Evolutionary conservation across 2,888 invertebrate species (phyloP).

Genomic region (Phalera bucephala): DNA sequence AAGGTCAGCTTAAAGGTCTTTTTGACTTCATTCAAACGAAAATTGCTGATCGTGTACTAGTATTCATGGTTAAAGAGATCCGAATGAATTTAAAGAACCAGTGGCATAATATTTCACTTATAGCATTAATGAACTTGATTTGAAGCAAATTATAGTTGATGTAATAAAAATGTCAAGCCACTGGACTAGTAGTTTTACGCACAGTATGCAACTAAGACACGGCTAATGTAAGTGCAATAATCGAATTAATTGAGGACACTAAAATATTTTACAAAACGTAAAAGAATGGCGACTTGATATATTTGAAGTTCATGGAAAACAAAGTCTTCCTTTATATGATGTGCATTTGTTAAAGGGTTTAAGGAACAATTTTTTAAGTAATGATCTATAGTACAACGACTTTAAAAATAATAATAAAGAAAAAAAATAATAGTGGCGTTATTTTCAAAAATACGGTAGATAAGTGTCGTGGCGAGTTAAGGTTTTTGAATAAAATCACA

Average conservation of each 20-base stretch:
- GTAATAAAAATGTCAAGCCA: too few species aligned
- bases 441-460: too few species aligned
- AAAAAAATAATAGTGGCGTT: too few species aligned
- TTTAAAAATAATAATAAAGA: too few species aligned
- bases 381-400: conserved; percentile 5
- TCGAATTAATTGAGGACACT: conserved; percentile 18
- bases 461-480: too few species aligned
- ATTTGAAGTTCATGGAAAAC: conserved; percentile 7
- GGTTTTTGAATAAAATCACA: too few species aligned
- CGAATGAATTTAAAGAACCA: conserved; percentile 26
- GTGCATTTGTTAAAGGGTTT: conserved; percentile 6
- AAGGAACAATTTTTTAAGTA: conserved; percentile 6
- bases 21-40: too few species aligned
- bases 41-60: conserved; percentile 21
- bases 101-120: conserved; percentile 33
- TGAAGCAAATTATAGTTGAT: too few species aligned
- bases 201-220: too few species aligned
- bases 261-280: conserved; percentile 10
- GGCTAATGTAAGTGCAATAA: conserved; percentile 26
- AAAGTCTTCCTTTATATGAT: conserved; percentile 4
- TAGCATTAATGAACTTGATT: conserved; percentile 13
- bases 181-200: too few species aligned
- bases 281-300: conserved; percentile 20
- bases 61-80: conserved; percentile 31
- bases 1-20: too few species aligned